A percentile compares a stretch with the other conserved stretches of the same genome.
Conservation (phyloP, 92 coral and sea anemone genomes). For the Plumapathes pennacea region DNA sequence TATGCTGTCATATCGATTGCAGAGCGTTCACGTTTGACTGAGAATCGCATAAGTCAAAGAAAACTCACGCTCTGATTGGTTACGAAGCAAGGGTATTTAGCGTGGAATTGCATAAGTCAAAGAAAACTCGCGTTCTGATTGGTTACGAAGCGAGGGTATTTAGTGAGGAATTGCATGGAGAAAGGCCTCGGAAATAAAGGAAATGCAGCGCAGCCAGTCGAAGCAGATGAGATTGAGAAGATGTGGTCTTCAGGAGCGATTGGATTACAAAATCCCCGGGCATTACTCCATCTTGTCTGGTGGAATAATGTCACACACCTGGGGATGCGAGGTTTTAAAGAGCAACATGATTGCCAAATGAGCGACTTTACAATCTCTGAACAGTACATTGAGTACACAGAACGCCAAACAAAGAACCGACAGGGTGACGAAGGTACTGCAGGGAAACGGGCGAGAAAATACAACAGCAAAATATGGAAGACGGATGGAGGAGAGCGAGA, state of each 20-base stretch:
- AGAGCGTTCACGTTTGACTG: no score
- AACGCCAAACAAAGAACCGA: slow-evolving; percentile 53
- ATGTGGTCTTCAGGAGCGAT: slow-evolving; percentile 55
- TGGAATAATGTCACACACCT: slow-evolving; percentile 49
- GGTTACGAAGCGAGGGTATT: no score
- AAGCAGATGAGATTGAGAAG: slow-evolving; percentile 31
- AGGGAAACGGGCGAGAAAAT: slow-evolving; percentile 33
- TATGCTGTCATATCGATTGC: no score
- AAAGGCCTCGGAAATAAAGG: slow-evolving; percentile 50
- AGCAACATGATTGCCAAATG: slow-evolving; percentile 38
- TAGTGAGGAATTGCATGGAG: slow-evolving; percentile 32
- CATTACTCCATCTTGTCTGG: slow-evolving; percentile 41
- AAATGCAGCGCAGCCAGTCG: slow-evolving; percentile 49
- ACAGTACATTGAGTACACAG: slow-evolving; percentile 34
- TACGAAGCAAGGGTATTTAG: no score
- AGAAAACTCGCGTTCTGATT: no score
- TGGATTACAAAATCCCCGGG: slow-evolving; percentile 31
- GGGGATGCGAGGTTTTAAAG: slow-evolving; percentile 45
- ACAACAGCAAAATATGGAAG: slow-evolving; percentile 45
- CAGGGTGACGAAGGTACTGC: slow-evolving; percentile 22
- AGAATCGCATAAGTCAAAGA: no score
- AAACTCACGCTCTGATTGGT: no score
- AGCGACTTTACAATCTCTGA: slow-evolving; percentile 29
- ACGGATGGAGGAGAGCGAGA: slow-evolving; percentile 44
- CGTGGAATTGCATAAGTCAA: no score